These are phyloP conservation scores for Gyrodactylus bullatarudis DNA, from an alignment of 1,140 invertebrate genomes.

Conservation along the genomic window DNA sequence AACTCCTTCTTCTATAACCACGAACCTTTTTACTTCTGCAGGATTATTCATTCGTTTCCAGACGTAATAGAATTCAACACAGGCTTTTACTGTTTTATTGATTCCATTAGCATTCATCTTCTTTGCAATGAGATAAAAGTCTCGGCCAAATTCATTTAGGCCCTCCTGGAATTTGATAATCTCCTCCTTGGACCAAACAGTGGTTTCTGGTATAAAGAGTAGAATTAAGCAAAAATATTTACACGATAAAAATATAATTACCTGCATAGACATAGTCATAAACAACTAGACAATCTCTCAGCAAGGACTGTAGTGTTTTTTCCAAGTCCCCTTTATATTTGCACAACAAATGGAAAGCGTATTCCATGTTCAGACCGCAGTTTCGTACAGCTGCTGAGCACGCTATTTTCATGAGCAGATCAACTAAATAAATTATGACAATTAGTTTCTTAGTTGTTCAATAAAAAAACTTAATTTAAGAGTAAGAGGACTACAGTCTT, in stretches of 20 bases:
- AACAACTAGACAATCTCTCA: constrained; percentile 8
- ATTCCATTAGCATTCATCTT: constrained; percentile 27
- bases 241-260: constrained; percentile 8
- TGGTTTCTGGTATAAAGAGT: constrained; percentile 24
- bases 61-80: constrained; percentile 82
- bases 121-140: constrained; percentile 50
- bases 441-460: too few relatives aligned
- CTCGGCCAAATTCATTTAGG: constrained; percentile 56
- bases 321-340: constrained; percentile 50
- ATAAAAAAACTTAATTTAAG: too few relatives aligned
- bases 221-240: neutral
- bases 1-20: too few relatives aligned
- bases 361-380: constrained; percentile 63
- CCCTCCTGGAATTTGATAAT: constrained; percentile 52
- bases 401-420: constrained; percentile 39
- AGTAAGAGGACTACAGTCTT: too few relatives aligned
- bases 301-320: constrained; percentile 22
- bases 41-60: constrained; percentile 36
- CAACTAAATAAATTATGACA: constrained; percentile 14
- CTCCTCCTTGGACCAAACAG: constrained; percentile 46
- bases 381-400: constrained; percentile 56
- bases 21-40: constrained; percentile 23
- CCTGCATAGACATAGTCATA: constrained; percentile 9
- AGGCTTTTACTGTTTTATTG: constrained; percentile 50
- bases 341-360: constrained; percentile 54